These are phyloP conservation scores for Neosilurus mollespiculum DNA, from an alignment of 2,797 vertebrate genomes.

Conservation along the genomic window DNA sequence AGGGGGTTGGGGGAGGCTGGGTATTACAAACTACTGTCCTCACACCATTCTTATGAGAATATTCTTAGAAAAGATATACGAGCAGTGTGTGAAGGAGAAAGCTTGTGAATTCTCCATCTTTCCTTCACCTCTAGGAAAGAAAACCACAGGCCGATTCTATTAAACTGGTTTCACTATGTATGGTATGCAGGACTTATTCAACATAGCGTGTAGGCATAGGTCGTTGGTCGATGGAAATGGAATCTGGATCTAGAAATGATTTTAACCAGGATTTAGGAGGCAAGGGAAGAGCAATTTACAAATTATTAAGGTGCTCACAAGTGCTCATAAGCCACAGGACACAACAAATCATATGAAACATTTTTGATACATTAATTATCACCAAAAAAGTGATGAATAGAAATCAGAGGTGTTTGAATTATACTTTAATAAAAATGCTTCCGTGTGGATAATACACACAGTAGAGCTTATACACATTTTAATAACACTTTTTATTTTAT, in stretches of 20 bases:
- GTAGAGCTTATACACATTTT: not conserved
- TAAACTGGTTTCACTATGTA: not conserved
- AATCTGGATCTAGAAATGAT: not conserved
- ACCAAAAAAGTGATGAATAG: no score
- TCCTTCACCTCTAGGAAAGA: not conserved
- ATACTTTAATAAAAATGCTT: not conserved
- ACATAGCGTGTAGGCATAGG: not conserved
- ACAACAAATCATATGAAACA: not conserved
- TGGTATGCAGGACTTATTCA: not conserved
- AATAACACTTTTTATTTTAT: not conserved
- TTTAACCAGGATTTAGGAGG: not conserved
- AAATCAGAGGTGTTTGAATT: not conserved
- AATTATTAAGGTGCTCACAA: not conserved
- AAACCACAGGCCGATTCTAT: not conserved
- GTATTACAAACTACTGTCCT: constrained; percentile 5
- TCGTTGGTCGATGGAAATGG: not conserved
- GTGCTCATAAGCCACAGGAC: not conserved
- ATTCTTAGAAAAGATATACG: constrained; percentile 58
- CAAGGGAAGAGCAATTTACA: not conserved
- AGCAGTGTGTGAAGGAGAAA: constrained; percentile 37
- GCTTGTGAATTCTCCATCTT: not conserved
- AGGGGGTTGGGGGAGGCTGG: not conserved
- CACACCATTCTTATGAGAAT: constrained; percentile 20
- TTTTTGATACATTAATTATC: not conserved
- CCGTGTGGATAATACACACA: not conserved